A percentile compares a stretch with the other conserved stretches of the same genome.
phyloP scores from a whole-genome alignment of 2,888 invertebrate genomes.

The Cephus pygmeus region DNA sequence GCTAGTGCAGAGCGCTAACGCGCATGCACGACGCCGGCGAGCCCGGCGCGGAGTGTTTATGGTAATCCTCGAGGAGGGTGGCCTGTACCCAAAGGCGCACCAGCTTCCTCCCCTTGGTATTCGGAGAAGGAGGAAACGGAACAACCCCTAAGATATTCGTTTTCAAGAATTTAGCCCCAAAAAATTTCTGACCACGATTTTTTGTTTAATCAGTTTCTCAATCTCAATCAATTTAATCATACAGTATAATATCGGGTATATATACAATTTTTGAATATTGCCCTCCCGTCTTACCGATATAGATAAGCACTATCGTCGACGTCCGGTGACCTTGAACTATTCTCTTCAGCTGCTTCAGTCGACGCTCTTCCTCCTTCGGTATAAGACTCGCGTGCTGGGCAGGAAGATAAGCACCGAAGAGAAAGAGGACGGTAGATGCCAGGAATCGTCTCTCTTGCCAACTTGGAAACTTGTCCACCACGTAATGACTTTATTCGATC shows the following conservation, averaged over 20 bases:
- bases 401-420: neutral
- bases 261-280: conserved; percentile 30
- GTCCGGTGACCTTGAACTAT: conserved; percentile 29
- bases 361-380: neutral
- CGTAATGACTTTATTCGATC: conserved; percentile 35
- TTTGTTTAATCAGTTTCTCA: too few relatives aligned
- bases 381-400: neutral
- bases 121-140: neutral
- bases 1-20: conserved; percentile 35
- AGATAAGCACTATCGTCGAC: conserved; percentile 24
- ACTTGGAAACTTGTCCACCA: conserved; percentile 23
- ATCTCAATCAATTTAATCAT: too few relatives aligned
- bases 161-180: neutral
- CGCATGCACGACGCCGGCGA: conserved; percentile 39
- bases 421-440: neutral
- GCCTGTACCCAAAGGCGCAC: conserved; percentile 21
- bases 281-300: too few relatives aligned
- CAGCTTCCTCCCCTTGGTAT: neutral
- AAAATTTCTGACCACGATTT: neutral
- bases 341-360: neutral
- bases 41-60: conserved; percentile 48
- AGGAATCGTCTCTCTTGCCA: neutral
- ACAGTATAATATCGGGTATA: neutral
- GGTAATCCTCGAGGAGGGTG: conserved; percentile 54
- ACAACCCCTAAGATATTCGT: neutral